Evolutionary conservation across 2,113 vertebrate species (phyloP).

Genomic region (Planiliza haematocheilus): DNA sequence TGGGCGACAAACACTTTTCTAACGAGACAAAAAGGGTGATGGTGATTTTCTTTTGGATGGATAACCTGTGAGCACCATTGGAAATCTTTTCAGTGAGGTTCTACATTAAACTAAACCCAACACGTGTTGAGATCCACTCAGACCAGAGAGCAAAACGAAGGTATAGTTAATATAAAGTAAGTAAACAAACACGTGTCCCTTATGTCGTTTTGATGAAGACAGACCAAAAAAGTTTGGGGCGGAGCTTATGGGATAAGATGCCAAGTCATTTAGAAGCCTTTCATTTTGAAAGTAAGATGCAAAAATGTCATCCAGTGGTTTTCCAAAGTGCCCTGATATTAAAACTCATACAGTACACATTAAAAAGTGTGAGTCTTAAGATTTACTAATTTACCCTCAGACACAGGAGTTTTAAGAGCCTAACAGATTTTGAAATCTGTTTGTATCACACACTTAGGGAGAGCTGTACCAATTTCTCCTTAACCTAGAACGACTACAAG

Average conservation of each 20-base stretch:
- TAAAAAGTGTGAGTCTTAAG: constrained; percentile 1
- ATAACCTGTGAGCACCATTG: constrained; percentile 57
- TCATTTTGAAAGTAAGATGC: not conserved
- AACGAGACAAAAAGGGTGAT: not conserved
- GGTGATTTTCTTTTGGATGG: not conserved
- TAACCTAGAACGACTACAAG: too few species aligned
- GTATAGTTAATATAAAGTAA: not conserved
- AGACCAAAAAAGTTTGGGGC: not conserved
- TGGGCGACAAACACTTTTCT: constrained; percentile 1
- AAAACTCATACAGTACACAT: not conserved
- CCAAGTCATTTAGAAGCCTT: not conserved
- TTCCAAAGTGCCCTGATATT: constrained; percentile 18
- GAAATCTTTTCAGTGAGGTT: constrained; percentile 42
- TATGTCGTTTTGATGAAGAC: constrained; percentile 18
- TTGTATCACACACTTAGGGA: too few species aligned
- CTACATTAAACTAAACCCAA: constrained; percentile 7
- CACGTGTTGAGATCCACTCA: constrained; percentile 9
- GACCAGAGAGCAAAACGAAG: constrained; percentile 17
- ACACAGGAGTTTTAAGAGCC: too few species aligned
- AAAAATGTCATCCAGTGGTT: constrained; percentile 4
- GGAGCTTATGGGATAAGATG: not conserved
- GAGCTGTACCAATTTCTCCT: too few species aligned
- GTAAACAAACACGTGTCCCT: too few species aligned
- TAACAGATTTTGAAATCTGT: too few species aligned
- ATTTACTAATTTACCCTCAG: too few species aligned